Conservation (phyloP, 1,140 invertebrate species). For the Steinernema khuongi region DNA sequence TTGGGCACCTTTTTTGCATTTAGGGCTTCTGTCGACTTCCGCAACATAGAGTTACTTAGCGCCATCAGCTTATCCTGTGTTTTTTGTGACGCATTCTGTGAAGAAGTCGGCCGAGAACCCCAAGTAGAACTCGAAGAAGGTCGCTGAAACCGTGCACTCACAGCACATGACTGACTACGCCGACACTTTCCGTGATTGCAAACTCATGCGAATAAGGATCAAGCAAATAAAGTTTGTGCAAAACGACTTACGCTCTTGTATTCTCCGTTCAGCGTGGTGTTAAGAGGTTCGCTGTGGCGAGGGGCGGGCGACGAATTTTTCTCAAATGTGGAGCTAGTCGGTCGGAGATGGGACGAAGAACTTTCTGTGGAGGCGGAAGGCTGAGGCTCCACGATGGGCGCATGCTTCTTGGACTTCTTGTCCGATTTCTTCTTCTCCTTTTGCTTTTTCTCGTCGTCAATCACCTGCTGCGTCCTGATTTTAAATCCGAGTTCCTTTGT, state of each 20-base stretch:
- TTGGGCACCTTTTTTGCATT: background rate
- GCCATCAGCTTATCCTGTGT: background rate
- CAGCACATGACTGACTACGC: background rate
- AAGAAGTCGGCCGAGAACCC: background rate
- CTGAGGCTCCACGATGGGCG: background rate
- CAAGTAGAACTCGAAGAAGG: background rate
- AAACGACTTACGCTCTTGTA: background rate
- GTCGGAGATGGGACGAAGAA: no score
- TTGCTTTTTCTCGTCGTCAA: background rate
- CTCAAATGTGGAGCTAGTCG: no score
- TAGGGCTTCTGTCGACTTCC: background rate
- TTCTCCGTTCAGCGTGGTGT: background rate
- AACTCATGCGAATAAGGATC: no score
- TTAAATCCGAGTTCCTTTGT: background rate
- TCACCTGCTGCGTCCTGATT: background rate
- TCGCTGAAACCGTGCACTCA: conserved; percentile 4
- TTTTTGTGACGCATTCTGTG: background rate
- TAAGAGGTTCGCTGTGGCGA: background rate
- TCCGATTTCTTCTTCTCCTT: background rate
- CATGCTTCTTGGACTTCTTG: background rate
- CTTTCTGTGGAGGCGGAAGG: no score
- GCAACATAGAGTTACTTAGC: background rate
- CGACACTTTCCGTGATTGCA: background rate
- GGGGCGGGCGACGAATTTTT: background rate
- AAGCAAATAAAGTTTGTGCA: background rate